Evolutionary conservation across 2,797 vertebrate genomes (phyloP), one percentile per base, ranked within the genome.

Genomic region (Anomalospiza imberbis): DNA sequence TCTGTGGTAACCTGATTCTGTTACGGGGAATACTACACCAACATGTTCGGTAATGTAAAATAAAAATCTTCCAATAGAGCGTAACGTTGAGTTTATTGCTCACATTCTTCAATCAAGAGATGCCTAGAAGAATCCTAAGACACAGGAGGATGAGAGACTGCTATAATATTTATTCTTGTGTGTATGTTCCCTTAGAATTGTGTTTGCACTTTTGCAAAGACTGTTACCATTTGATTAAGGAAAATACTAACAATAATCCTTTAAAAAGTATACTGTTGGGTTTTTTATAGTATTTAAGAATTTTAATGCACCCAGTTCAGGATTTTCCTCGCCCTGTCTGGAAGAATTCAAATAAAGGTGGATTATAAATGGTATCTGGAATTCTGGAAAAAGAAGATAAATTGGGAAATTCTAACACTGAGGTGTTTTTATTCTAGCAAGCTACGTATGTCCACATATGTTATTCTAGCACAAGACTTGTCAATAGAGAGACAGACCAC

Each of bases 1-100:
- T 42, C 0, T 0, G 6, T 76, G 9, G 17, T 31, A 79, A 42
- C 5, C 19, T 28, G 21, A 47, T 51, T 65, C n/a, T 55, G 1
- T 38, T 85, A 62, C 15, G 16, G 32, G 19, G 11, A 88, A 47
- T 45, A 24, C 6, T 61, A 54, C 19, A 32, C 6, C 26, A 32
- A 53, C 32, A 72, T 62, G 22, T 28, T 6, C n/a, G 63, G 12
- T 50, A 58, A 66, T 58, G 14, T 77, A 66, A 76, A 83, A 26
- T 29, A 53, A 8, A 84, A 66, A 71, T 7, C 2, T 70, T 26
- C 7, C 26, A 45, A 3, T 14, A 57, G 10, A 74, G 9, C 80
- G 3, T 32, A 57, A 53, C 40, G 7, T 15, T 75, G 75, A 61
- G 38, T 76, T 89, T 78, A 7, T 48, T 66, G 21, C 6, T 88